Conservation (phyloP, 2,888 invertebrate genomes). For the Itoplectis maculator region DNA sequence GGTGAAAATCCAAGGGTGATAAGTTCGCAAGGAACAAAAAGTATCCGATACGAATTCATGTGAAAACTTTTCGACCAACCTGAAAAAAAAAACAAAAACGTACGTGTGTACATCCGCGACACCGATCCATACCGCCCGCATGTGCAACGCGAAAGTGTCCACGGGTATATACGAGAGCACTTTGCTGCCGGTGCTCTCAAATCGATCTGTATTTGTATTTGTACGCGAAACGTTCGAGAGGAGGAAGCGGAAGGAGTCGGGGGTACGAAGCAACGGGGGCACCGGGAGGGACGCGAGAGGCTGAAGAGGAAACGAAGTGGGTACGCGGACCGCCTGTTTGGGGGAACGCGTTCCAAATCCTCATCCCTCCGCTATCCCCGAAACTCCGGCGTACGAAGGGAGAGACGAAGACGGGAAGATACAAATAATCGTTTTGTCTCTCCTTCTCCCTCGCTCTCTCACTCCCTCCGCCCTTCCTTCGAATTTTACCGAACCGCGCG, state of each 20-base stretch:
- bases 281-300: neutral
- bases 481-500: slow-evolving; percentile 22
- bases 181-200: neutral
- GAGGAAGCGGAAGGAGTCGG: slow-evolving; percentile 21
- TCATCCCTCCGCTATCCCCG: slow-evolving; percentile 59
- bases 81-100: neutral
- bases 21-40: neutral
- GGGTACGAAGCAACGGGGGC: neutral
- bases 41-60: neutral
- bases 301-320: slow-evolving; percentile 59
- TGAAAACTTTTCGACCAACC: neutral
- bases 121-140: neutral
- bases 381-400: slow-evolving; percentile 20
- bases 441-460: slow-evolving; percentile 18
- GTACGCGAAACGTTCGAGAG: slow-evolving; percentile 47
- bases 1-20: too few relatives aligned
- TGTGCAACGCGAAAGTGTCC: neutral
- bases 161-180: neutral
- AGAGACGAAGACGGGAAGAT: neutral
- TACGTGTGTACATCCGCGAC: neutral
- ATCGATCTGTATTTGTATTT: slow-evolving; percentile 12
- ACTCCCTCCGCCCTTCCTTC: slow-evolving; percentile 36
- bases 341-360: slow-evolving; percentile 75
- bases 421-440: slow-evolving; percentile 9
- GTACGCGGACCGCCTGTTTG: slow-evolving; percentile 43